Conservation (phyloP, 2,888 invertebrate species). For the Augiades crinisus region DNA sequence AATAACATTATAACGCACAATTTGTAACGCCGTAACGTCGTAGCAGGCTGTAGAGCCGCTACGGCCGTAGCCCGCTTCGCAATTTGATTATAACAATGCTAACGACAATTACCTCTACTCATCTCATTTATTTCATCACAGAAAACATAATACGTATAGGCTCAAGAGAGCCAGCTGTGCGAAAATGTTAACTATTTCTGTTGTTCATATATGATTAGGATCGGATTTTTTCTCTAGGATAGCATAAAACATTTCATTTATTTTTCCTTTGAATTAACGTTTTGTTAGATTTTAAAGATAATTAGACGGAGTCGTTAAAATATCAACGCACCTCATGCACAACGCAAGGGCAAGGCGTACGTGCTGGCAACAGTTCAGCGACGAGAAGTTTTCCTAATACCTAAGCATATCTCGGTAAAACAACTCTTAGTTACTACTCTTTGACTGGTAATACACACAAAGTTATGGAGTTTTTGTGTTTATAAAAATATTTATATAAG, state of each 20-base stretch:
- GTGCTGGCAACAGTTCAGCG: conserved; percentile 13
- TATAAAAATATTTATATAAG: conserved; percentile 6
- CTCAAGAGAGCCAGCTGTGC: not conserved
- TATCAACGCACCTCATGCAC: conserved; percentile 2
- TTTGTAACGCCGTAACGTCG: conserved; percentile 11
- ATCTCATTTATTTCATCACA: not conserved
- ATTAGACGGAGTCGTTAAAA: conserved; percentile 1
- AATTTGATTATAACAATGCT: conserved; percentile 3
- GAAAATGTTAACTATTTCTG: not conserved
- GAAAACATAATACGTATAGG: not conserved
- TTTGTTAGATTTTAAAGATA: conserved; percentile 8
- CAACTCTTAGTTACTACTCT: not conserved
- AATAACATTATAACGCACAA: not conserved
- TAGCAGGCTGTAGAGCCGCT: conserved; percentile 33
- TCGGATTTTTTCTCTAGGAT: not conserved
- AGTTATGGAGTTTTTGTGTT: not conserved
- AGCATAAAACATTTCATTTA: not conserved
- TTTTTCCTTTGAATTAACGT: conserved; percentile 1
- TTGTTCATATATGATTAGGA: not conserved
- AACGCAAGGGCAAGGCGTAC: conserved; percentile 6
- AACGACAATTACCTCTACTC: not conserved
- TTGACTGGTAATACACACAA: not conserved
- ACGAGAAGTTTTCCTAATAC: not conserved
- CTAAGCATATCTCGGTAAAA: not conserved
- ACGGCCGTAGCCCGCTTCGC: conserved; percentile 29